Conservation (phyloP, 2,888 invertebrate species). For the Epinotia bilunana region DNA sequence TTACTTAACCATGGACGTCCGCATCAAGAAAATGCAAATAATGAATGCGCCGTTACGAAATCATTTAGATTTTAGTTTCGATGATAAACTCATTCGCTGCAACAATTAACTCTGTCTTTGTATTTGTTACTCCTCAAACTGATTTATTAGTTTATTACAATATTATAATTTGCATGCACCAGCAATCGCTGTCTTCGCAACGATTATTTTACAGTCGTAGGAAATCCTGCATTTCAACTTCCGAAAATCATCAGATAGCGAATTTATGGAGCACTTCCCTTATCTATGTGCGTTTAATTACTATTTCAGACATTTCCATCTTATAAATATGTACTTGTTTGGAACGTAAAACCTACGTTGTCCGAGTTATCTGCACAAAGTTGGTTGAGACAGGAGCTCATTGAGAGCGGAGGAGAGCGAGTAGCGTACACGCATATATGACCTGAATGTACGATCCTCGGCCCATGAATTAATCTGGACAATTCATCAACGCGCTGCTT, state of each 20-base stretch:
- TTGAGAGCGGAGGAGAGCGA: slow-evolving; percentile 66
- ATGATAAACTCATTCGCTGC: slow-evolving; percentile 12
- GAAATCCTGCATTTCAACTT: slow-evolving; percentile 41
- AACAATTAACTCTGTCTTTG: not conserved
- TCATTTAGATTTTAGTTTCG: slow-evolving; percentile 27
- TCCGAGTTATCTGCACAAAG: slow-evolving; percentile 57
- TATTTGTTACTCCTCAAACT: not conserved
- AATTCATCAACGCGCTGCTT: slow-evolving; percentile 72
- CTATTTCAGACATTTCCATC: slow-evolving; percentile 33
- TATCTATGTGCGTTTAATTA: slow-evolving; percentile 38
- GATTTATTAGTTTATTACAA: not conserved
- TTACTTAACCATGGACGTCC: slow-evolving; percentile 52
- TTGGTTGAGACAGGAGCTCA: slow-evolving; percentile 69
- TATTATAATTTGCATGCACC: slow-evolving; percentile 16
- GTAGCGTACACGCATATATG: slow-evolving; percentile 69
- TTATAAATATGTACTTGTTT: slow-evolving; percentile 29
- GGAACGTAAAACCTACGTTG: slow-evolving; percentile 45
- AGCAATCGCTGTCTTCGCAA: slow-evolving; percentile 12
- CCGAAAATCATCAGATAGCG: slow-evolving; percentile 34
- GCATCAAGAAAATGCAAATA: slow-evolving; percentile 52
- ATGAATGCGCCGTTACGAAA: slow-evolving; percentile 52
- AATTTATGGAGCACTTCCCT: slow-evolving; percentile 27
- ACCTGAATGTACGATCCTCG: slow-evolving; percentile 73
- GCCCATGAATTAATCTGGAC: slow-evolving; percentile 73
- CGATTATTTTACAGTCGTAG: slow-evolving; percentile 34